Conservation (phyloP, 2,888 invertebrate genomes). For the Cantharis lateralis region DNA sequence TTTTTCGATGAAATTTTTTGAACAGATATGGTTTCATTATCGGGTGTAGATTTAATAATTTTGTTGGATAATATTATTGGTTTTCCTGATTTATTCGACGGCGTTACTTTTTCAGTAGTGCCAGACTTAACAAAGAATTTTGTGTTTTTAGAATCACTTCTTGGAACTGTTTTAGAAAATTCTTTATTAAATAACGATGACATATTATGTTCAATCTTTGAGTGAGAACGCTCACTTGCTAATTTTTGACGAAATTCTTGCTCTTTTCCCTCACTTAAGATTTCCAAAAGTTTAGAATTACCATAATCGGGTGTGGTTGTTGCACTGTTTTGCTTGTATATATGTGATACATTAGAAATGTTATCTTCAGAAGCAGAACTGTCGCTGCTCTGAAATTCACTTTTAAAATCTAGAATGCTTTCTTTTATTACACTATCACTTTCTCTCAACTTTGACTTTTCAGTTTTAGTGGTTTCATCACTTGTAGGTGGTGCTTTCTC, state of each 20-base stretch:
- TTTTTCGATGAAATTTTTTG: slow-evolving; percentile 45
- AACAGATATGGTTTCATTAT: slow-evolving; percentile 40
- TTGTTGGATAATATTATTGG: slow-evolving; percentile 52
- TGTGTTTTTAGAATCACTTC: background rate
- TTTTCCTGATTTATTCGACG: slow-evolving; percentile 39
- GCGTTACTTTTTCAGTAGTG: background rate
- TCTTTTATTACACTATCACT: background rate
- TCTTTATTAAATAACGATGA: background rate
- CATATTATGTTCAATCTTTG: background rate
- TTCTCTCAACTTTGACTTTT: background rate
- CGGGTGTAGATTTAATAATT: slow-evolving; percentile 47
- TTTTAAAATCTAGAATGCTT: background rate
- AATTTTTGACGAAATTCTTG: background rate
- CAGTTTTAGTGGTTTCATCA: background rate
- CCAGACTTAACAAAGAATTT: slow-evolving; percentile 30
- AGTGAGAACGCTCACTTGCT: background rate
- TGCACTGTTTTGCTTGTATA: background rate
- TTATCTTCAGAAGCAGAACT: background rate
- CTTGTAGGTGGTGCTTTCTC: background rate
- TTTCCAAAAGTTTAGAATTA: slow-evolving; percentile 61
- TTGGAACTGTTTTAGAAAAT: background rate
- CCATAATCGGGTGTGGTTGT: background rate
- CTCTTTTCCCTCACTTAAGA: slow-evolving; percentile 60
- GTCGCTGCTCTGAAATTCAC: background rate
- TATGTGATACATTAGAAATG: background rate